Evolutionary conservation across 2,888 invertebrate genomes (phyloP).

Genomic region (Pantelozetes paolii): DNA sequence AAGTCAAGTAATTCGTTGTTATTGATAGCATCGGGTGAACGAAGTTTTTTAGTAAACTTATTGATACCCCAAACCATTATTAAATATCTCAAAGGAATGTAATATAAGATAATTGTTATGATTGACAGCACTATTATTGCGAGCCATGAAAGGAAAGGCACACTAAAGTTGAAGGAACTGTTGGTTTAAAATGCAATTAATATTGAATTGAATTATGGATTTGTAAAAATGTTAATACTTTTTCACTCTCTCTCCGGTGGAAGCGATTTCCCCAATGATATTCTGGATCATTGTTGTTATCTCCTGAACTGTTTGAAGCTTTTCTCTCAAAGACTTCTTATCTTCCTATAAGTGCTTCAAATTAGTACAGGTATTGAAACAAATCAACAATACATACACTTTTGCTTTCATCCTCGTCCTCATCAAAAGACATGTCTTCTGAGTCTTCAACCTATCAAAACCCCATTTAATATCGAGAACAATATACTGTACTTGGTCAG

Average conservation of each 20-base stretch:
- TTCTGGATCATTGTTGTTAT: slow-evolving; percentile 96
- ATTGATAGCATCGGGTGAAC: slow-evolving; percentile 87
- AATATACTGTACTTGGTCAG: background rate
- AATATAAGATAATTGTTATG: slow-evolving; percentile 74
- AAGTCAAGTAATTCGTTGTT: slow-evolving; percentile 96
- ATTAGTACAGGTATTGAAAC: background rate
- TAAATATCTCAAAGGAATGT: slow-evolving; percentile 80
- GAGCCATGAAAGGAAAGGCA: slow-evolving; percentile 90
- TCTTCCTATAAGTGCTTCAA: slow-evolving; percentile 68
- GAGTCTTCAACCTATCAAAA: slow-evolving; percentile 49
- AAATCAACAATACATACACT: background rate
- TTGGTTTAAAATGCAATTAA: slow-evolving; percentile 51
- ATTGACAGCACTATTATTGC: slow-evolving; percentile 72
- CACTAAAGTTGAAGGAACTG: slow-evolving; percentile 93
- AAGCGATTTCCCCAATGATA: slow-evolving; percentile 85
- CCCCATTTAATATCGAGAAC: no score
- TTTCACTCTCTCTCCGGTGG: slow-evolving; percentile 87
- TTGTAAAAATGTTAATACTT: slow-evolving; percentile 64
- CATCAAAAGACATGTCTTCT: slow-evolving; percentile 64
- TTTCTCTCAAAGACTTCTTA: slow-evolving; percentile 88
- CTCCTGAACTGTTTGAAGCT: slow-evolving; percentile 91
- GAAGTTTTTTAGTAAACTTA: slow-evolving; percentile 88
- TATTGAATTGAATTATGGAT: slow-evolving; percentile 17
- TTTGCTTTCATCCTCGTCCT: slow-evolving; percentile 86
- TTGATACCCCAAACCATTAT: slow-evolving; percentile 91